Conservation (phyloP, 2,888 invertebrate species). For the Hymenopus coronatus region DNA sequence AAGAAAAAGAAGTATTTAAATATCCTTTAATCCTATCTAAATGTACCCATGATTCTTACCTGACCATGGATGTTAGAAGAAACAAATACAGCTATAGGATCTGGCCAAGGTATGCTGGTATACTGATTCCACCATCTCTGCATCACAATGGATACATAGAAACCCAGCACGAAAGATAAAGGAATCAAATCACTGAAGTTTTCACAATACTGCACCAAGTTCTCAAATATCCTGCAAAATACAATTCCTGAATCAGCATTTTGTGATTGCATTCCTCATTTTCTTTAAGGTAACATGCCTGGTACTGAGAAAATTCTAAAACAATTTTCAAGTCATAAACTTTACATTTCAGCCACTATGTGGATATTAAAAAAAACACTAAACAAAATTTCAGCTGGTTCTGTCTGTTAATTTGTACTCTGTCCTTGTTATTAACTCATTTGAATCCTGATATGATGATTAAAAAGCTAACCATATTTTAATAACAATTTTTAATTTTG, state of each 20-base stretch:
- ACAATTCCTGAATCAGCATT: not conserved
- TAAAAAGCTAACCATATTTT: no score
- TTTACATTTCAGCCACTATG: no score
- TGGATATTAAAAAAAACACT: no score
- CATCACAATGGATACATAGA: constrained; percentile 91
- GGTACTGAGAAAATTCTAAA: no score
- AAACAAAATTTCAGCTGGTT: no score
- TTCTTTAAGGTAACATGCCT: no score
- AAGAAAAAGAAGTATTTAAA: no score
- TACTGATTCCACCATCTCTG: constrained; percentile 88
- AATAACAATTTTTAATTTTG: no score
- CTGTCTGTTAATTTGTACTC: no score
- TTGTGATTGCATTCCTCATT: not conserved
- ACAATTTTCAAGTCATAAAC: no score
- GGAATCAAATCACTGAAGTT: constrained; percentile 86
- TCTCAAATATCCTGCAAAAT: constrained; percentile 70
- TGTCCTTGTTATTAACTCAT: no score
- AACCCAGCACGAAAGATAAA: constrained; percentile 88
- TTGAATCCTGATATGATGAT: no score
- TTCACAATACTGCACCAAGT: constrained; percentile 79
- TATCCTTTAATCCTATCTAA: not conserved
- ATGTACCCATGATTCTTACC: constrained; percentile 38
- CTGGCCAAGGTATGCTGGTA: constrained; percentile 79
- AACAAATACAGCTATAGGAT: constrained; percentile 82
- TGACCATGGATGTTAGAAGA: constrained; percentile 80